A percentile compares a stretch with the other conserved stretches of the same genome.
These are phyloP conservation scores for Hyalella azteca DNA, from an alignment of 2,888 invertebrate species.

Conservation along the genomic window DNA sequence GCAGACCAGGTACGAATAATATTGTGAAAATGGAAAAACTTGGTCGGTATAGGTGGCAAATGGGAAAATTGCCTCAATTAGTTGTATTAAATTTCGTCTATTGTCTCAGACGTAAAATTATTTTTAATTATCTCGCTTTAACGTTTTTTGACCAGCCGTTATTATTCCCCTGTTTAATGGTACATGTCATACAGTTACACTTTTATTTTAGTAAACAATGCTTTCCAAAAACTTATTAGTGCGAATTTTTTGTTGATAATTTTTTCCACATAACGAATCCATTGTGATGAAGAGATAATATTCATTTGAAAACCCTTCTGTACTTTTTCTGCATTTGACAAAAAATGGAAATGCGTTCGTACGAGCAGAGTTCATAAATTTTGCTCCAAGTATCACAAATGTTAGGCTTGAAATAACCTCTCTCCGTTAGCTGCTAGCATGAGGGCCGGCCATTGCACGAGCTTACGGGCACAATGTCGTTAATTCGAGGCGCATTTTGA, in stretches of 20 bases:
- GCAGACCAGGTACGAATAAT: background rate
- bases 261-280: no score
- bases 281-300: background rate
- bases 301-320: background rate
- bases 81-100: background rate
- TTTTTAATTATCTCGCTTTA: background rate
- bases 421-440: background rate
- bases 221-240: no score
- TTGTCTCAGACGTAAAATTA: background rate
- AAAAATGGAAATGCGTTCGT: background rate
- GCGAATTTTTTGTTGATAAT: no score
- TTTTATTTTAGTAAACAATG: no score
- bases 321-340: no score
- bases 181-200: no score
- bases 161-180: no score
- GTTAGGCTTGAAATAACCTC: background rate
- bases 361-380: background rate
- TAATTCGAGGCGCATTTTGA: constrained; percentile 28
- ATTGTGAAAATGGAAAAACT: background rate
- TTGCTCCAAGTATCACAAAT: background rate
- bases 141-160: background rate
- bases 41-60: background rate
- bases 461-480: background rate
- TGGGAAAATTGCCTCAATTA: background rate
- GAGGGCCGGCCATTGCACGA: background rate